Evolutionary conservation across 2,113 vertebrate species (phyloP).

Genomic region (Lates calcarifer): DNA sequence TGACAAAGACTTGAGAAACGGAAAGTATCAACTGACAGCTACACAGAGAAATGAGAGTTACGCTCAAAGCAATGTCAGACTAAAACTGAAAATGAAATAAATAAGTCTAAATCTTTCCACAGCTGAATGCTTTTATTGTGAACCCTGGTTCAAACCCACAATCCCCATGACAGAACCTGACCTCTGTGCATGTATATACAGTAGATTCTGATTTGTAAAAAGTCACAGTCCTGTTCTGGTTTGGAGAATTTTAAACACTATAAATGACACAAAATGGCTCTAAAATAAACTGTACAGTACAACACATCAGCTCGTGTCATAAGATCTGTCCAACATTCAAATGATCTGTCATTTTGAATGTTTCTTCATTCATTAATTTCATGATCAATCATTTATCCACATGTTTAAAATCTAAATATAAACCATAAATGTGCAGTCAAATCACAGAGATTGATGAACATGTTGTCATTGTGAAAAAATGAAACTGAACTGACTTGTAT

Average conservation of each 20-base stretch:
- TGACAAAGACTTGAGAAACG: neutral
- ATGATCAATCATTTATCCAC: too few relatives aligned
- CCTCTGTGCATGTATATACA: too few relatives aligned
- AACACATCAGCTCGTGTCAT: neutral
- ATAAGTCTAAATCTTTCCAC: neutral
- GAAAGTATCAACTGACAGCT: neutral
- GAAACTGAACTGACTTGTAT: conserved; percentile 76
- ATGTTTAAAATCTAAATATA: neutral
- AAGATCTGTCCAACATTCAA: neutral
- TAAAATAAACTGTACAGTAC: neutral
- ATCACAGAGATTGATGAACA: neutral
- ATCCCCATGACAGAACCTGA: neutral
- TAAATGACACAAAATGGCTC: neutral
- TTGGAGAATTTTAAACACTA: neutral
- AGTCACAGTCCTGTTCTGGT: neutral
- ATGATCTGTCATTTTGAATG: neutral
- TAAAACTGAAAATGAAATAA: conserved; percentile 1
- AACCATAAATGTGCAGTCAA: neutral
- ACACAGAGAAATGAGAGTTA: neutral
- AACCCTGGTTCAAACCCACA: neutral
- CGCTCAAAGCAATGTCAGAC: neutral
- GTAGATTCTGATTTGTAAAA: neutral
- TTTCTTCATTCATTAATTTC: neutral
- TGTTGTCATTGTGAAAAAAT: neutral
- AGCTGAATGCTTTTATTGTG: neutral